These are phyloP conservation scores for Holotrichia oblita DNA, from an alignment of 1,140 invertebrate species.

Conservation along the genomic window DNA sequence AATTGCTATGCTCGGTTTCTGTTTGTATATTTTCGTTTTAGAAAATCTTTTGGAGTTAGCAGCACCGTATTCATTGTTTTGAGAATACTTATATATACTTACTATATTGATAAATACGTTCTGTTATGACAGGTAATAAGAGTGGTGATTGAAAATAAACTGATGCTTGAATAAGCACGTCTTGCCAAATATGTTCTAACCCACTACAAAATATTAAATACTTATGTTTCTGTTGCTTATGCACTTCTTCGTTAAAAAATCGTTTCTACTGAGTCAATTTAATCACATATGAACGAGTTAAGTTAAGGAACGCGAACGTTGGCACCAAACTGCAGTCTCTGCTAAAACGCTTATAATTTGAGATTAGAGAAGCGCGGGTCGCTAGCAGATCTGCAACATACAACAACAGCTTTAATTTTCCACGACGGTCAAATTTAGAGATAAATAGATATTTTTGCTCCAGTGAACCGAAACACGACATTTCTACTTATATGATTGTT, in stretches of 20 bases:
- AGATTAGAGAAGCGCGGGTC: constrained; percentile 46
- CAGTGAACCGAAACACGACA: constrained; percentile 42
- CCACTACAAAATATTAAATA: too few relatives aligned
- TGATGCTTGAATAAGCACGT: too few relatives aligned
- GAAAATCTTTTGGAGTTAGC: not conserved
- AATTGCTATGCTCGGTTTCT: too few relatives aligned
- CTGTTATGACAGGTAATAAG: too few relatives aligned
- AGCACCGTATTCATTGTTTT: too few relatives aligned
- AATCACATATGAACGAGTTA: not conserved
- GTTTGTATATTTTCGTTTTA: too few relatives aligned
- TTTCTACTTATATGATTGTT: constrained; percentile 38
- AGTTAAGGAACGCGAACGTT: not conserved
- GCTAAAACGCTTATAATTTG: constrained; percentile 47
- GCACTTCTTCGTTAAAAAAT: not conserved
- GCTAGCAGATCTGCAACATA: constrained; percentile 32
- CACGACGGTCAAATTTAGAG: constrained; percentile 54
- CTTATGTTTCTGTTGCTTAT: not conserved
- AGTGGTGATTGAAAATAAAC: too few relatives aligned
- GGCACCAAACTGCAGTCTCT: not conserved
- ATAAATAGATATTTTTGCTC: constrained; percentile 55
- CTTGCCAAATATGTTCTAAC: not conserved
- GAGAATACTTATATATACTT: too few relatives aligned
- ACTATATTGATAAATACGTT: too few relatives aligned
- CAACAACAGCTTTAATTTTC: constrained; percentile 51
- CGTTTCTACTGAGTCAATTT: not conserved